A percentile compares a stretch with the other conserved stretches of the same genome.
phyloP scores from a whole-genome alignment of 2,888 invertebrate genomes.

The Podotricha telesiphe region DNA sequence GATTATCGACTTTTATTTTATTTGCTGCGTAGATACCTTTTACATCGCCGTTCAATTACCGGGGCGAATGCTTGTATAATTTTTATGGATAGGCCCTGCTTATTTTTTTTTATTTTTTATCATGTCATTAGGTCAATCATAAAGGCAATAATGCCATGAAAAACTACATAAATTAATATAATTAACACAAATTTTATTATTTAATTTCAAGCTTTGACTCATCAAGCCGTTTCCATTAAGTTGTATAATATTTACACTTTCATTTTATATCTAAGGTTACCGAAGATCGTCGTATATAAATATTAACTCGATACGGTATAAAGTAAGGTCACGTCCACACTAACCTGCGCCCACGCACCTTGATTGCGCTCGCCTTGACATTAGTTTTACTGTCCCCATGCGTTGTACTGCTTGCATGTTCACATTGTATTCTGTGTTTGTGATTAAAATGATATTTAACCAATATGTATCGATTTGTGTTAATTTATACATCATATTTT shows the following conservation, averaged over 20 bases:
- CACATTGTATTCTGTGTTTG: slow-evolving; percentile 39
- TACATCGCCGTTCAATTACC: slow-evolving; percentile 83
- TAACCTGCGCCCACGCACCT: slow-evolving; percentile 71
- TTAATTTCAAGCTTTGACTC: not conserved
- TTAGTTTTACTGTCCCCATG: slow-evolving; percentile 78
- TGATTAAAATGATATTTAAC: not conserved
- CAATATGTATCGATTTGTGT: not conserved
- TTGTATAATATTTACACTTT: slow-evolving; percentile 27
- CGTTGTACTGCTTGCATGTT: slow-evolving; percentile 50
- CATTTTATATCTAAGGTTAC: slow-evolving; percentile 32
- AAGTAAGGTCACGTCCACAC: slow-evolving; percentile 55
- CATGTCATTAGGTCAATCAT: not conserved
- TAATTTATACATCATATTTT: too few species aligned
- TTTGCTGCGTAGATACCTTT: slow-evolving; percentile 81
- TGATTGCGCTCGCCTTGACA: slow-evolving; percentile 82
- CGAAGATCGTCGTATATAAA: slow-evolving; percentile 35
- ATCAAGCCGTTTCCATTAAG: not conserved
- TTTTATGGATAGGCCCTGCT: slow-evolving; percentile 55
- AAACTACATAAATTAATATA: not conserved
- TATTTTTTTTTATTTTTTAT: not conserved
- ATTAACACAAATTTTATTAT: not conserved
- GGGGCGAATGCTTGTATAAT: slow-evolving; percentile 61
- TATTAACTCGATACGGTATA: slow-evolving; percentile 42
- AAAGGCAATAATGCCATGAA: not conserved
- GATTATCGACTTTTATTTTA: slow-evolving; percentile 76